Evolutionary conservation across 2,113 vertebrate species (phyloP), one percentile per base, ranked within the genome.

Genomic region (Plotosus lineatus): DNA sequence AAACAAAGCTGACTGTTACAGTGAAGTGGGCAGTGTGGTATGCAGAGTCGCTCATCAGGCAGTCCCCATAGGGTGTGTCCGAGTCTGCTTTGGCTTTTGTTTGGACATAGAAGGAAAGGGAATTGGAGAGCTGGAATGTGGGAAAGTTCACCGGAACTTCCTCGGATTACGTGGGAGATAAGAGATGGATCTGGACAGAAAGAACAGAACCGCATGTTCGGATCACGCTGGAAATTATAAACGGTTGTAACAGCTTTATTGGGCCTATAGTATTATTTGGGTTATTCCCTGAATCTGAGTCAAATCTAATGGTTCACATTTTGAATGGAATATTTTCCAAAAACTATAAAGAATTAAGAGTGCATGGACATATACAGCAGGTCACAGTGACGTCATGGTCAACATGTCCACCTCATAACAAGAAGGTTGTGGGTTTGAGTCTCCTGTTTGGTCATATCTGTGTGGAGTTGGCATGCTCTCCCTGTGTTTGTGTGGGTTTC

Each of bases 101-200:
- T 85, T 71, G 44, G 40, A 73, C 50, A 31, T 15, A 36, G 46
- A 44, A 60, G 51, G 36, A 75, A 79, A 78, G 26, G 11, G 15
- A 48, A 50, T 48, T 23, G 7, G 31, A 42, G 26, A 44, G 40
- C 46, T 48, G 38, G 68, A 71, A 69, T 56, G 40, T 51, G 63
- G 28, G 56, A 46, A 26, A 26, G 38, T 63, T 60, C 44, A 48
- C 51, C 36, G 53, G 69, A 61, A 82, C 79, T 85, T 75, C 77
- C 63, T 76, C 26, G 3, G 17, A 33, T 42, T 48, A 42, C 4
- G 1, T 31, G 21, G 12, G 2, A 26, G 31, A 19, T n/a, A 58
- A 46, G 38, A 33, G 77, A 51, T 23, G 15, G 40, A 63, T 26
- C 85, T 23, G 63, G 79, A 87, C 87, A 83, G 21, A 61, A 76